Evolutionary conservation across 2,797 vertebrate genomes (phyloP).

Genomic region (Neopelma chrysocephalum): DNA sequence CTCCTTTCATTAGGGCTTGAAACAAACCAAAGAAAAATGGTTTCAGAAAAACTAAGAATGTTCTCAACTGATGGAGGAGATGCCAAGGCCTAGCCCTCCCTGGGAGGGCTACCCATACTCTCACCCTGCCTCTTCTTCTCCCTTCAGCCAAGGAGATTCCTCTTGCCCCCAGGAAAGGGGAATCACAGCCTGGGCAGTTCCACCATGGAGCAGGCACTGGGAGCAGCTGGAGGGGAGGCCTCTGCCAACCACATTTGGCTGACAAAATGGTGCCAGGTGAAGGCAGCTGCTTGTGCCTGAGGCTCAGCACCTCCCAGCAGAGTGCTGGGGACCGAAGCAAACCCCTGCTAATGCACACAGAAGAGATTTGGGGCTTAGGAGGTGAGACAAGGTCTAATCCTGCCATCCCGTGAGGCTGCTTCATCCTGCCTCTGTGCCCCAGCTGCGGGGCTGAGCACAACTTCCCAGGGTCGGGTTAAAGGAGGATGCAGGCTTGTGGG

Average conservation of each 20-base stretch:
- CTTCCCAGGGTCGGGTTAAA: neutral
- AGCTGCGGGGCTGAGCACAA: neutral
- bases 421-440: accelerated
- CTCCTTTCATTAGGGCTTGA: constrained; percentile 24
- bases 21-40: constrained; percentile 15
- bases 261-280: neutral
- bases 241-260: neutral
- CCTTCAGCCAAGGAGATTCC: constrained; percentile 12
- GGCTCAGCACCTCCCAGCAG: neutral
- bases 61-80: neutral
- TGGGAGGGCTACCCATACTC: constrained; percentile 2
- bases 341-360: neutral
- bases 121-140: neutral
- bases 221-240: neutral
- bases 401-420: neutral
- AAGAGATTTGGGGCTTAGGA: neutral
- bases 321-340: neutral
- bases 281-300: neutral
- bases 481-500: neutral
- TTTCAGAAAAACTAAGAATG: constrained; percentile 6
- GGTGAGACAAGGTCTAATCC: neutral
- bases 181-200: neutral
- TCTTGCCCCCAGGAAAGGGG: neutral
- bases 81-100: constrained; percentile 7
- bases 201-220: neutral